These are phyloP conservation scores for Phenganax stokvisi DNA, from an alignment of 92 coral and sea anemone genomes.

Conservation along the genomic window DNA sequence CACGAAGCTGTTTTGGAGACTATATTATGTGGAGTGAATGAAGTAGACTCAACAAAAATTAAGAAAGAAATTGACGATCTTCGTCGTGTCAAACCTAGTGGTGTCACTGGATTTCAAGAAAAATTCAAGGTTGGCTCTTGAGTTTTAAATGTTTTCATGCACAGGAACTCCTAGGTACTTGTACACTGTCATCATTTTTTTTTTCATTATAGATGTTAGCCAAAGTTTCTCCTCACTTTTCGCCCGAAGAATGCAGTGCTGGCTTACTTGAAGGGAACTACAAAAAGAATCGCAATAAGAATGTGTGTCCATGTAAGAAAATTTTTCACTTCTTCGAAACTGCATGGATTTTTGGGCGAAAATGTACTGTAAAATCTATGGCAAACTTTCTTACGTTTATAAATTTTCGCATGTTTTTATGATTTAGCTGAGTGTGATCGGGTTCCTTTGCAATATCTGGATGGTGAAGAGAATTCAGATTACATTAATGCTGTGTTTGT, in stretches of 20 bases:
- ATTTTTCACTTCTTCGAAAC: not conserved
- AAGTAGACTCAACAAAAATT: constrained; percentile 11
- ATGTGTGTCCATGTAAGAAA: not conserved
- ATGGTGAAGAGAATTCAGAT: constrained; percentile 57
- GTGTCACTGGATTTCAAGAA: constrained; percentile 25
- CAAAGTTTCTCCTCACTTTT: not conserved
- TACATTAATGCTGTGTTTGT: constrained; percentile 74
- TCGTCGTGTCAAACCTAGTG: not conserved
- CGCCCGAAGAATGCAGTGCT: constrained; percentile 7
- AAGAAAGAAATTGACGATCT: not conserved
- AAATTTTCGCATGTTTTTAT: not conserved
- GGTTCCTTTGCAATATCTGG: constrained; percentile 53
- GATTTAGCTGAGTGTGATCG: constrained; percentile 76
- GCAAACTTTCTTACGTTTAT: no score
- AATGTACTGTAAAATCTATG: no score
- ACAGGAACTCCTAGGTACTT: no score
- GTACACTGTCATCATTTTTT: not conserved
- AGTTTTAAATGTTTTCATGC: no score
- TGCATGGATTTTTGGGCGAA: no score
- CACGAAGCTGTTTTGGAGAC: constrained; percentile 32
- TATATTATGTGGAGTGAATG: constrained; percentile 5
- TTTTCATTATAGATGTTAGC: not conserved
- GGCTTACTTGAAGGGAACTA: constrained; percentile 2
- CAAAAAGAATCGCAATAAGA: not conserved
- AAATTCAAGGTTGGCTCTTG: constrained; percentile 6